A percentile compares a stretch with the other conserved stretches of the same genome.
Evolutionary conservation across 1,140 invertebrate genomes (phyloP).

Genomic region (Panulirus ornatus): DNA sequence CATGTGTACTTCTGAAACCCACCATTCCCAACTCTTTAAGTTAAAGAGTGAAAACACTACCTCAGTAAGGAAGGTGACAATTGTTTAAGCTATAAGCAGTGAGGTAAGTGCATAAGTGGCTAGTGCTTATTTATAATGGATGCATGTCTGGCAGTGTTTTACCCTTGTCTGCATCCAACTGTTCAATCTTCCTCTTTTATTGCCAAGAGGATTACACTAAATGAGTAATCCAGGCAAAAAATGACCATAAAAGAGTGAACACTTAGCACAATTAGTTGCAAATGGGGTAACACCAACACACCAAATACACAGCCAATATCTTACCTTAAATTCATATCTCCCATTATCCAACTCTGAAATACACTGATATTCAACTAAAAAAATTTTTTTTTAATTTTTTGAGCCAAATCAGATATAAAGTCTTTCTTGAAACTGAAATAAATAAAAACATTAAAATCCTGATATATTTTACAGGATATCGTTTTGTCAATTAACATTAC

Average conservation of each 20-base stretch:
- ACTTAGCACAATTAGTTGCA: not conserved
- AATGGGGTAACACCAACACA: not conserved
- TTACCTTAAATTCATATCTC: conserved; percentile 16
- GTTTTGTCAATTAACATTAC: no score
- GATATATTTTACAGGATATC: no score
- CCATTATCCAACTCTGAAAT: conserved; percentile 20
- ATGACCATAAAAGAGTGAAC: not conserved
- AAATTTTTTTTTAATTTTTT: not conserved
- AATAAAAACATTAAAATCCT: not conserved
- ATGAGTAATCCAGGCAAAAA: not conserved
- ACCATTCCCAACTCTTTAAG: not conserved
- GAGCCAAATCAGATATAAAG: not conserved
- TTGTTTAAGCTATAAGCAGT: not conserved
- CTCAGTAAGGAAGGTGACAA: not conserved
- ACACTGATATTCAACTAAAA: not conserved
- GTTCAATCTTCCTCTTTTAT: not conserved
- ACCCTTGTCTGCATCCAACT: not conserved
- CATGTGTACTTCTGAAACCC: not conserved
- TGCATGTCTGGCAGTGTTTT: not conserved
- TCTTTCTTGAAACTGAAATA: not conserved
- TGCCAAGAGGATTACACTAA: not conserved
- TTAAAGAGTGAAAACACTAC: not conserved
- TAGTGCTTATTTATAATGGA: not conserved
- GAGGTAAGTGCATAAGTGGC: not conserved
- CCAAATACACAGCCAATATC: conserved; percentile 3